Base-by-base conservation (phyloP, 92 coral and sea anemone species). In the Hydrozoanthus gracilis region DNA sequence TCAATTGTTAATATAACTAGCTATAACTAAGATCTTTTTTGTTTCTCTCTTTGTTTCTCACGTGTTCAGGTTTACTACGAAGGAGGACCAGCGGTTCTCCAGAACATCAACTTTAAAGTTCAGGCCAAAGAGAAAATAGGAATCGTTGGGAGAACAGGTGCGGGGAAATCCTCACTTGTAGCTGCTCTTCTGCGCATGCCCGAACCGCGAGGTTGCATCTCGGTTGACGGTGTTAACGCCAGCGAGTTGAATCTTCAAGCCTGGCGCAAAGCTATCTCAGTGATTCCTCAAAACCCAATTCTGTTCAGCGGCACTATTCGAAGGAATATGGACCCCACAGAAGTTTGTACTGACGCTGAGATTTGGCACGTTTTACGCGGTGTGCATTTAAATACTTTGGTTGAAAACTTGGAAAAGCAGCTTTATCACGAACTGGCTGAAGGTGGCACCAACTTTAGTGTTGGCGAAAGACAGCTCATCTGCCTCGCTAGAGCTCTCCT, bases 251-350 rank as follows among this genome's bases (percentile, higher is more conserved):
- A 77, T 27, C 83, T 77, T n/a, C 83, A 77, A 60, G 52, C 83
- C 58, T 77, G 83, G 83, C 83, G 83, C 83, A 47, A 77, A 27
- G 14, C 83, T 39, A 56, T 77, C 69, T 77, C 83, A 69, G 83
- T 77, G 14, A 77, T 77, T 5, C 83, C 83, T 13, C 83, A 77
- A 69, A 60, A 77, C 16, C 83, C 83, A 8, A 77, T 77, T 44
- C 27, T 77, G 83, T 77, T 77, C 58, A 77, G 69, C 68, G 83
- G 83, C 4, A 77, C 83, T 44, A 46, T 77, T 35, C 69, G 83
- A 51, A 77, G 69, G 6, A 77, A 77, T 44, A 56, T 77, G 13
- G 83, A 77, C 35, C 83, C 83, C 5, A 54, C 67, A 11, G 69
- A 77, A 77, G 10, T 50, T 35, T 77, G 55, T 77, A 7, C 18